These are phyloP conservation scores for Muntiacus muntjak DNA, from an alignment of 2,113 vertebrate genomes.

Conservation along the genomic window DNA sequence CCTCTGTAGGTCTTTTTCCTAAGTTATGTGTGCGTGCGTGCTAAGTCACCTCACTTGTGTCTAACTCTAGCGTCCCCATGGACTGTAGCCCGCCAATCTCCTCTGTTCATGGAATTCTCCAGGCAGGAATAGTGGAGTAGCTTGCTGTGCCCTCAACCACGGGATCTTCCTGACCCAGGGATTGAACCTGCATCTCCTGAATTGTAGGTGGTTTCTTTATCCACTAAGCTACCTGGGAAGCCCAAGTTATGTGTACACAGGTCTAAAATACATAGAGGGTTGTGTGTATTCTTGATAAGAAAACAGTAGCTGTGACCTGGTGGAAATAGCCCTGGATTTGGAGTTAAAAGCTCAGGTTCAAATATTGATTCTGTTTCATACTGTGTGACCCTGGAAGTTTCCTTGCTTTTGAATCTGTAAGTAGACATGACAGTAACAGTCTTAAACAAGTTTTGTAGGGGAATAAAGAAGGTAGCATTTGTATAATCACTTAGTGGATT, in stretches of 20 bases:
- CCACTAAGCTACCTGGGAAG: background rate
- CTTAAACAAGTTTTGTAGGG: background rate
- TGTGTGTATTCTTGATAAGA: background rate
- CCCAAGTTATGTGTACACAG: background rate
- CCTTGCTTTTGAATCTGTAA: conserved; percentile 21
- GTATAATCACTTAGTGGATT: background rate
- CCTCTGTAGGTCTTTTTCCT: background rate
- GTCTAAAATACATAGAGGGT: background rate
- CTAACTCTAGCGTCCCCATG: background rate
- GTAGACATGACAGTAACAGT: background rate
- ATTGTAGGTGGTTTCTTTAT: background rate
- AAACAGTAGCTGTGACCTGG: background rate
- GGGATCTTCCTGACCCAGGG: background rate
- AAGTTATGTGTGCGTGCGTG: background rate
- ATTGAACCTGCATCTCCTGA: background rate
- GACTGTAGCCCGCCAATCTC: background rate
- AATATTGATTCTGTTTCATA: background rate
- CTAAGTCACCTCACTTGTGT: background rate
- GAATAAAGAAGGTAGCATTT: background rate
- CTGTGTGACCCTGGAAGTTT: background rate
- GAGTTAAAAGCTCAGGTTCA: background rate
- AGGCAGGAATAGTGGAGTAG: background rate
- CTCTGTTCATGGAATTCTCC: background rate
- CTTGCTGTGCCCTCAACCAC: background rate
- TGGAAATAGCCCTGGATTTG: background rate